Base-by-base conservation (phyloP, 1,140 invertebrate genomes). In the Homalodisca vitripennis region DNA sequence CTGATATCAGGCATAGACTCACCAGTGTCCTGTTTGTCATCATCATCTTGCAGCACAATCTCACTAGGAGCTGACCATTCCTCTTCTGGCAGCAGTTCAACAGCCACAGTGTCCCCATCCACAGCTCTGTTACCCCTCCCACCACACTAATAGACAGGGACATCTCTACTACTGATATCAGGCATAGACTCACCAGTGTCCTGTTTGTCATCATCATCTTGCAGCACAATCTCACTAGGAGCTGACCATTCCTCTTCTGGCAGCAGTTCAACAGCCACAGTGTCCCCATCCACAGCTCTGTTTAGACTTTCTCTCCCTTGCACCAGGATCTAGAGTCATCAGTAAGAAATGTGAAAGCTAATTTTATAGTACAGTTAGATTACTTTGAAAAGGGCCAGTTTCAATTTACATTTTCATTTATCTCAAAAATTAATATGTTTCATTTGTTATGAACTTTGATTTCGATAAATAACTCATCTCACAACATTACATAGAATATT, bases 251-350 rank as follows among this genome's bases (percentile, higher is more conserved):
- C 82, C 53, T 87, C 84, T 82, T 98, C 86, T 1, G 95, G 92
- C 27, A 99, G 84, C 20, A 99, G 80, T 81, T 98, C 88, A 68
- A 99, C 80, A 13, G 94, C 97, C 14, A 99, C 97, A 68, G 90
- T 83, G 80, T 99, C 98, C 29, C 95, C 96, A 81, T 99, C 92
- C 2, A 99, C 89, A n/a, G 95, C 94, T 67, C 98, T 84, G 81
- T 99, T 99, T 29, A 98, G 84, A 70, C 92, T 88, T 67, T 86
- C 84, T 67, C 90, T 83, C 10, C 97, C 97, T 89, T 97, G 95
- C 34, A 98, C 82, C 17, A 98, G 82, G 67, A 98, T 87, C 92
- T 95, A 72, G n/a, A n/a, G n/a, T n/a, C n/a, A n/a, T n/a, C n/a
- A n/a, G n/a, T n/a, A n/a, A n/a, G n/a, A n/a, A n/a, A n/a, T n/a